Base-by-base conservation (phyloP, 2,888 invertebrate genomes). In the Adelphocoris suturalis region DNA sequence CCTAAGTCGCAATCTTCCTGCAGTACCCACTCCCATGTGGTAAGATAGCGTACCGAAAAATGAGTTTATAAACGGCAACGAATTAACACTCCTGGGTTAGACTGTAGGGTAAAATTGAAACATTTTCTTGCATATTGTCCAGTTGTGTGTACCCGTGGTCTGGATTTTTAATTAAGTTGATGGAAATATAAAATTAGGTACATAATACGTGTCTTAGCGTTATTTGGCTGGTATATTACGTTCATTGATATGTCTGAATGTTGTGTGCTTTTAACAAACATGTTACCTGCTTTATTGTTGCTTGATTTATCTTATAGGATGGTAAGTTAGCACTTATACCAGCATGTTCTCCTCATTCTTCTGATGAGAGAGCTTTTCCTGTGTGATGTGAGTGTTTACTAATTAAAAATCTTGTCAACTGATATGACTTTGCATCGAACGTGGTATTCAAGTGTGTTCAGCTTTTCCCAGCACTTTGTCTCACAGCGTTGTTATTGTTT, bases 391-490 rank as follows among this genome's bases (percentile, higher is more conserved):
- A 52, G 14, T 82, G 61, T 55, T 84, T 57, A 23, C 27, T 57
- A 85, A 55, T 85, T 23, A 85, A 57, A 61, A 55, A 55, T 16
- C 19, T 85, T 27, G 37, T 85, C 37, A 61, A 85, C 57, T 28
- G 57, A 68, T 13, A 68, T 68, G 68, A 68, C 68, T 57, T 55
- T 84, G 85, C 85, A 61, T 85, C 61, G 23, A 37, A 19, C 47
- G 9, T 19, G 12, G 37, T 52, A 48, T 37, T 37, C 27, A 48
- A 11, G 47, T 86, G 86, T 88, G 88, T 88, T 55, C 88, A 88
- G 88, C 88, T 88, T 88, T 61, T 88, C 88, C 88, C 88, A 80
- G 88, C 88, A 88, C 88, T 88, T 88, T 88, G 88, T 88, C 19
- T 78, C 86, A 46, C 85, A 4, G n/a, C 52, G 47, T 52, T 82